Percentiles rank a stretch among this genome's conserved stretches.
Conservation (phyloP, 53 echinoderm and acorn worm species). For the Glandiceps talaboti region DNA sequence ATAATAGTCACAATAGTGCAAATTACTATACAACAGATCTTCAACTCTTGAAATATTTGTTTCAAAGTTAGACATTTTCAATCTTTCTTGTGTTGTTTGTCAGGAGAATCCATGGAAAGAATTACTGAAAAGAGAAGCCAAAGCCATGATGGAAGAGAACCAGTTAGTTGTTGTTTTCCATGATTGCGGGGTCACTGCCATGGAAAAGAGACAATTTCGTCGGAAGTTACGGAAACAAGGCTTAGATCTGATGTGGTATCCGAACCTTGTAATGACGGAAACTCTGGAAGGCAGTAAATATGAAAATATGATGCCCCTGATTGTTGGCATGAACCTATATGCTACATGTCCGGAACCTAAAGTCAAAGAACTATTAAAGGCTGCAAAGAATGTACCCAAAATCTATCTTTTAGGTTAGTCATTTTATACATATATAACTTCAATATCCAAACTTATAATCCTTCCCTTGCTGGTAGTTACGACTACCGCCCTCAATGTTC, state of each 20-base stretch:
- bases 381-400: conserved; percentile 41
- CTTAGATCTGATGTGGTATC: conserved; percentile 31
- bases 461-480: too few relatives aligned
- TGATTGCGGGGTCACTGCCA: conserved; percentile 31
- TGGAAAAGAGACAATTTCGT: conserved; percentile 23
- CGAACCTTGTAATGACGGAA: conserved; percentile 17
- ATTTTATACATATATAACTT: too few relatives aligned
- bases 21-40: too few relatives aligned
- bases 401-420: conserved; percentile 75
- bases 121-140: conserved; percentile 40
- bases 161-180: conserved; percentile 75
- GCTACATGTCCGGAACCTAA: conserved; percentile 44
- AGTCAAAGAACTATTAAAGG: conserved; percentile 69
- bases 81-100: too few relatives aligned
- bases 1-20: too few relatives aligned
- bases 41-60: too few relatives aligned
- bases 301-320: conserved; percentile 43
- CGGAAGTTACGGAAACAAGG: conserved; percentile 43
- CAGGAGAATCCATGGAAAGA: conserved; percentile 50
- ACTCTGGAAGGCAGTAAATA: conserved; percentile 36
- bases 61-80: conserved; percentile 1
- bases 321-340: conserved; percentile 41
- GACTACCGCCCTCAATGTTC: too few relatives aligned
- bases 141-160: conserved; percentile 19
- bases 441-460: too few relatives aligned